Evolutionary conservation across 2,113 vertebrate species (phyloP).

Genomic region (Zosterops japonicus): DNA sequence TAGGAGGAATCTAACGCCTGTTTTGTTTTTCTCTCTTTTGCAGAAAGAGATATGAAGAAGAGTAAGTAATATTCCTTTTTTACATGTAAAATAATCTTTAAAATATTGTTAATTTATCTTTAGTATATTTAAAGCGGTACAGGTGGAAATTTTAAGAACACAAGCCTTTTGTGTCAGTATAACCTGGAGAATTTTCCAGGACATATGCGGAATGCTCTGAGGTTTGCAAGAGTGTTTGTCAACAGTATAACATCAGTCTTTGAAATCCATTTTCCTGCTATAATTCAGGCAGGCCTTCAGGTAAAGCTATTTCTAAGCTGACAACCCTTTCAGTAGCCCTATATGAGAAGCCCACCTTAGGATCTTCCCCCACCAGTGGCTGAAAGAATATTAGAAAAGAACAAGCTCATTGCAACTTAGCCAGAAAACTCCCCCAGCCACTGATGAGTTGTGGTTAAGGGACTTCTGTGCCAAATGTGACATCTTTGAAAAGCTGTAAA

Average conservation of each 20-base stretch:
- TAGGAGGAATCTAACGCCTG: not conserved
- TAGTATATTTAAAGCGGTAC: not conserved
- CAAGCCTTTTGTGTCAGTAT: not conserved
- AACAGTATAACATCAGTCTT: not conserved
- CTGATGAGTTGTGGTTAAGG: not conserved
- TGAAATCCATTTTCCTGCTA: not conserved
- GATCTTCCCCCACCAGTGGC: not conserved
- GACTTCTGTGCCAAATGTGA: not conserved
- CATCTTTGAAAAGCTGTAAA: not conserved
- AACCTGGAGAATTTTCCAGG: not conserved
- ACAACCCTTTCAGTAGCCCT: not conserved
- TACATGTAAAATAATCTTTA: not conserved
- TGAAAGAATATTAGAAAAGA: not conserved
- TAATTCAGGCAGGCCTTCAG: not conserved
- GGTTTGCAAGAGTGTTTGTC: not conserved
- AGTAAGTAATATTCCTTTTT: conserved; percentile 83
- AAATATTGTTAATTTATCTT: not conserved
- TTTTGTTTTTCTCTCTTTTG: conserved; percentile 62
- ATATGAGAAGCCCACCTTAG: not conserved
- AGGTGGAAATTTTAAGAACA: not conserved
- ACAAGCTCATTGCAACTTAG: not conserved
- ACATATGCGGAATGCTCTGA: not conserved
- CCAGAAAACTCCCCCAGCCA: not conserved
- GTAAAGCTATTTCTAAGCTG: not conserved
- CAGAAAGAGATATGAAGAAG: conserved; percentile 91